phyloP scores from a whole-genome alignment of 1,140 invertebrate genomes.

The Eueides isabella region DNA sequence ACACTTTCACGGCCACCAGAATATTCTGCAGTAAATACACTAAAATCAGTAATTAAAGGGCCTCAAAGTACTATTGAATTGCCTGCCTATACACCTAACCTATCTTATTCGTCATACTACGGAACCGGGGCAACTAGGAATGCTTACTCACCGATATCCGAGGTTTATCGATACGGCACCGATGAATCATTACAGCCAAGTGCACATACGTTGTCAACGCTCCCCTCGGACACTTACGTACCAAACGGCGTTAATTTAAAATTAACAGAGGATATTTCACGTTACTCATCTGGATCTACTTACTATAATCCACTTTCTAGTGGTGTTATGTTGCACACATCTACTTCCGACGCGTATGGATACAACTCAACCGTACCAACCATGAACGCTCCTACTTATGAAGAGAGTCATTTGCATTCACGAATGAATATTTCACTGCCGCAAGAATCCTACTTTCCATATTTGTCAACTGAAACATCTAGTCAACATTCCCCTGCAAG shows the following conservation, averaged over 20 bases:
- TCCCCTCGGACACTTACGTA: constrained; percentile 66
- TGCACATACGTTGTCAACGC: constrained; percentile 58
- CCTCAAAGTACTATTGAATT: constrained; percentile 63
- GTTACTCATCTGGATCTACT: constrained; percentile 55
- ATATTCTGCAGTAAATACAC: constrained; percentile 54
- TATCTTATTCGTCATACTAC: constrained; percentile 71
- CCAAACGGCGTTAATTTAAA: constrained; percentile 72
- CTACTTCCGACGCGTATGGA: constrained; percentile 58
- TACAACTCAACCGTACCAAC: constrained; percentile 53
- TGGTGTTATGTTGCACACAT: constrained; percentile 55
- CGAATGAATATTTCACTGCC: constrained; percentile 50
- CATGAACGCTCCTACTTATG: constrained; percentile 59
- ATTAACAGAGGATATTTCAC: constrained; percentile 63
- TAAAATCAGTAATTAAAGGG: constrained; percentile 67
- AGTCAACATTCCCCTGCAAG: constrained; percentile 48
- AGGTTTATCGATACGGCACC: constrained; percentile 71
- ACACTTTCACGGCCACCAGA: constrained; percentile 59
- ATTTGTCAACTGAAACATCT: constrained; percentile 56
- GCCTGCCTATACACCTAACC: constrained; percentile 70
- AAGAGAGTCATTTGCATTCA: constrained; percentile 55
- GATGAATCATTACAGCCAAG: constrained; percentile 74
- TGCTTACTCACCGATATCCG: constrained; percentile 71
- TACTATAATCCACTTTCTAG: constrained; percentile 64
- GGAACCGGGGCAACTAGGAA: constrained; percentile 51
- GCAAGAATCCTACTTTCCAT: constrained; percentile 68